phyloP scores from a whole-genome alignment of 1,140 invertebrate species.

The Cherax destructor region DNA sequence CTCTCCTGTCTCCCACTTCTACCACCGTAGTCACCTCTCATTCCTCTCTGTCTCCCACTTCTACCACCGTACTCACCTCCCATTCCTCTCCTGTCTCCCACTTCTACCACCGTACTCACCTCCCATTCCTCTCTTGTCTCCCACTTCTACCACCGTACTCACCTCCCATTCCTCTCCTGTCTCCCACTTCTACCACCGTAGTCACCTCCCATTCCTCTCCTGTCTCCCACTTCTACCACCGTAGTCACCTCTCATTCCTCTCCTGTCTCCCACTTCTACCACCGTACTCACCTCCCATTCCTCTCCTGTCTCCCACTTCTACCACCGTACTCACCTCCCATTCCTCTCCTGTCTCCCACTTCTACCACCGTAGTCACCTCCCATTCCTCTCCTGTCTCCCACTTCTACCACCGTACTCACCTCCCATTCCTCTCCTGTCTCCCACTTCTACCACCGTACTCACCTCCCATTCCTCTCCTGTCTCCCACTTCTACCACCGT shows the following conservation, averaged over 20 bases:
- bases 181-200: not conserved
- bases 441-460: not conserved
- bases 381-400: not conserved
- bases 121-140: not conserved
- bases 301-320: not conserved
- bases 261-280: not conserved
- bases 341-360: not conserved
- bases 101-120: not conserved
- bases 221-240: not conserved
- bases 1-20: not conserved
- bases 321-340: not conserved
- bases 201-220: not conserved
- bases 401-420: not conserved
- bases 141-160: not conserved
- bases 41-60: not conserved
- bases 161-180: not conserved
- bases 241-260: not conserved
- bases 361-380: not conserved
- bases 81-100: not conserved
- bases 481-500: not conserved
- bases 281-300: not conserved
- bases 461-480: not conserved
- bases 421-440: not conserved
- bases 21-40: not conserved
- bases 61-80: not conserved